Evolutionary conservation across 2,888 invertebrate genomes (phyloP).

Genomic region (Ormia ochracea): DNA sequence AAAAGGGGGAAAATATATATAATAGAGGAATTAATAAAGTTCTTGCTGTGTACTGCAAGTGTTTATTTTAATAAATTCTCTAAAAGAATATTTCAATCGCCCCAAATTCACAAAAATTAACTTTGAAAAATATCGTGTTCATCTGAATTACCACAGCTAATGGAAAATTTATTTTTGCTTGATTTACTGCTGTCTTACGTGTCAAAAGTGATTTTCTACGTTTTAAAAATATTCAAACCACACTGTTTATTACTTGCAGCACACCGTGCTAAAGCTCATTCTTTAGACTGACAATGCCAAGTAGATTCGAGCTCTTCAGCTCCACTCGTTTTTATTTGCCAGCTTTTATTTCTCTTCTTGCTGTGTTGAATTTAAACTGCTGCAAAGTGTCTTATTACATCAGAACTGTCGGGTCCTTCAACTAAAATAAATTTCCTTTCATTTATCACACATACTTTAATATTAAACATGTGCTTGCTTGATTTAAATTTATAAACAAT

Average conservation of each 20-base stretch:
- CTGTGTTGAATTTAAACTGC: not conserved
- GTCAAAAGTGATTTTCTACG: slow-evolving; percentile 63
- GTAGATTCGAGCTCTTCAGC: too few species aligned
- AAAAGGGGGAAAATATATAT: too few species aligned
- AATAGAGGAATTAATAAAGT: not conserved
- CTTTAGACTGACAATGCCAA: not conserved
- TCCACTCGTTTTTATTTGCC: too few species aligned
- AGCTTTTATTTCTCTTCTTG: too few species aligned
- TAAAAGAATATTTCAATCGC: not conserved
- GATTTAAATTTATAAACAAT: slow-evolving; percentile 60
- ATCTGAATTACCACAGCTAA: slow-evolving; percentile 63
- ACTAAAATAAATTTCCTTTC: not conserved
- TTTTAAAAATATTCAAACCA: slow-evolving; percentile 27
- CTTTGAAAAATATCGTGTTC: slow-evolving; percentile 40
- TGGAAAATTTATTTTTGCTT: slow-evolving; percentile 63
- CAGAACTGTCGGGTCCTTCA: not conserved
- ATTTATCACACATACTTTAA: not conserved
- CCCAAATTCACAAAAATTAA: not conserved
- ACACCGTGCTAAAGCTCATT: not conserved
- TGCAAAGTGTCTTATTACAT: not conserved
- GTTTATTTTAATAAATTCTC: not conserved
- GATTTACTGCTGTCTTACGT: slow-evolving; percentile 63
- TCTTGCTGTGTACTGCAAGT: not conserved
- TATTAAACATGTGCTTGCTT: slow-evolving; percentile 42
- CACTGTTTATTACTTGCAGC: slow-evolving; percentile 2